A percentile compares a stretch with the other conserved stretches of the same genome.
Conservation (phyloP, 2,797 vertebrate species). For the Xiphophorus birchmanni region DNA sequence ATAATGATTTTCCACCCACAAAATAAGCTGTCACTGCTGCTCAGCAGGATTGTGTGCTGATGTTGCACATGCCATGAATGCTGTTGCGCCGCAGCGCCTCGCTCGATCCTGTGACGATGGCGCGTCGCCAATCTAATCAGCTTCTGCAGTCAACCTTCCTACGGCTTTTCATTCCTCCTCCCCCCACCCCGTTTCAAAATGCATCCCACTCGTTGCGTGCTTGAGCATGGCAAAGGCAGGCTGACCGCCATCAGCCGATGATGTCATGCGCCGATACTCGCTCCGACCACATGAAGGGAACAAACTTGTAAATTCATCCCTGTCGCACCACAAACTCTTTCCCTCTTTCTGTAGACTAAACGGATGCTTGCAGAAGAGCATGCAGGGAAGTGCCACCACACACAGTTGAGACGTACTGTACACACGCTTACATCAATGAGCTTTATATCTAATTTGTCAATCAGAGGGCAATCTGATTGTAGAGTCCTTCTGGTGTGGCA, state of each 20-base stretch:
- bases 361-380: constrained; percentile 53
- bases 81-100: constrained; percentile 52
- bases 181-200: constrained; percentile 22
- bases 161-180: constrained; percentile 17
- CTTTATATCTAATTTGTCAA: constrained; percentile 39
- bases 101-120: constrained; percentile 56
- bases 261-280: constrained; percentile 60
- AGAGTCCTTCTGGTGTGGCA: constrained; percentile 36
- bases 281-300: constrained; percentile 52
- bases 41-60: constrained; percentile 66
- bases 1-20: constrained; percentile 36
- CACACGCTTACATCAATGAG: constrained; percentile 35
- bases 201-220: constrained; percentile 27
- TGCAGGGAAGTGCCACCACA: constrained; percentile 19
- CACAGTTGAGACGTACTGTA: constrained; percentile 9
- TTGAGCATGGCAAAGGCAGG: constrained; percentile 18
- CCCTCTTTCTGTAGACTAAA: constrained; percentile 72
- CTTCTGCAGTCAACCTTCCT: constrained; percentile 28
- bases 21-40: constrained; percentile 37
- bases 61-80: constrained; percentile 57
- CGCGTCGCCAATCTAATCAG: constrained; percentile 61
- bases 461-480: constrained; percentile 23
- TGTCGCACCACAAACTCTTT: constrained; percentile 64
- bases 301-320: constrained; percentile 63
- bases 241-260: constrained; percentile 39